phyloP scores from a whole-genome alignment of 2,888 invertebrate genomes.

The Galerucella calmariensis region DNA sequence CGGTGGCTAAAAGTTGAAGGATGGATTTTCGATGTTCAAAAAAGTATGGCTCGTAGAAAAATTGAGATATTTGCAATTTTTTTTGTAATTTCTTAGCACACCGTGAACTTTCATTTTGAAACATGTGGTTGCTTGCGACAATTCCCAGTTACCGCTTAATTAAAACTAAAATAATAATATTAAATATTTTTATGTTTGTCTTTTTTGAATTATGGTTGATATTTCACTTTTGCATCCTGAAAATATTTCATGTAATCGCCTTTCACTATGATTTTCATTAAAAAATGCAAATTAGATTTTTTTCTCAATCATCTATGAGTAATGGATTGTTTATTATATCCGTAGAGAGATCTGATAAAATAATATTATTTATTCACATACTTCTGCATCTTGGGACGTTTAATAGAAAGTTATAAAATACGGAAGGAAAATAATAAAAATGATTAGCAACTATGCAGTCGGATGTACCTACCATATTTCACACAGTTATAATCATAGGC shows the following conservation, averaged over 20 bases:
- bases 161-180: too few relatives aligned
- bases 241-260: neutral
- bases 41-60: too few relatives aligned
- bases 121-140: too few relatives aligned
- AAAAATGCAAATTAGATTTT: neutral
- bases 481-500: neutral
- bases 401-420: neutral
- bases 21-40: too few relatives aligned
- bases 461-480: neutral
- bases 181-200: too few relatives aligned
- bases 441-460: neutral
- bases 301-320: neutral
- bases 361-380: neutral
- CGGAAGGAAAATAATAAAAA: neutral
- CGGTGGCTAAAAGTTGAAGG: too few relatives aligned
- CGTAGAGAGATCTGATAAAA: constrained; percentile 6
- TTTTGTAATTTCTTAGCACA: too few relatives aligned
- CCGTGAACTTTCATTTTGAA: too few relatives aligned
- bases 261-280: neutral
- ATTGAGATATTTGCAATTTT: too few relatives aligned
- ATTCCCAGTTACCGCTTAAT: too few relatives aligned
- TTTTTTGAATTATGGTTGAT: neutral
- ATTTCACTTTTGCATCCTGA: neutral
- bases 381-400: neutral
- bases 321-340: neutral